phyloP scores from a whole-genome alignment of 1,140 invertebrate species.

The Pantala flavescens region DNA sequence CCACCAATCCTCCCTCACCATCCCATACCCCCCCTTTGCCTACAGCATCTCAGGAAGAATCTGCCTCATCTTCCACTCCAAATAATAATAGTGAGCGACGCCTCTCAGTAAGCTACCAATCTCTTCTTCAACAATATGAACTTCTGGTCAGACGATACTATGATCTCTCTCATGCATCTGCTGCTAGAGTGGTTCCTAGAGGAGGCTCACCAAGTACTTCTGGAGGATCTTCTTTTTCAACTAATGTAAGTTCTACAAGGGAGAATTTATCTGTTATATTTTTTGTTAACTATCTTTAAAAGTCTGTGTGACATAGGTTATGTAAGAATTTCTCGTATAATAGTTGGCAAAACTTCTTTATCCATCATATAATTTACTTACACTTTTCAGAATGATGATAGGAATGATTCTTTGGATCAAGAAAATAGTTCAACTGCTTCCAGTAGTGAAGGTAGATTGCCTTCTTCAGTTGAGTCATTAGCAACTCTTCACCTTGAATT shows the following conservation, averaged over 20 bases:
- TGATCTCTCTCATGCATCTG: conserved; percentile 35
- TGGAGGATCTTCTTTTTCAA: no score
- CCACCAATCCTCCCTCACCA: not conserved
- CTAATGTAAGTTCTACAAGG: conserved; percentile 29
- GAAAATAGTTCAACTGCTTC: no score
- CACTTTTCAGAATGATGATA: no score
- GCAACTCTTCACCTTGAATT: no score
- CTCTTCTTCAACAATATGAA: conserved; percentile 40
- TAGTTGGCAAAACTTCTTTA: conserved; percentile 16
- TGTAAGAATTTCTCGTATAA: not conserved
- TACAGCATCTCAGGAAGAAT: not conserved
- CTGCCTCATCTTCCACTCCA: not conserved
- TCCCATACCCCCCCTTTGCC: not conserved
- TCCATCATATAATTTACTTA: no score
- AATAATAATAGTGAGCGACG: conserved; percentile 32
- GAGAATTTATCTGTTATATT: not conserved
- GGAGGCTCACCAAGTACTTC: not conserved
- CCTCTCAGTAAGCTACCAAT: conserved; percentile 36
- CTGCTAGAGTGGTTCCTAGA: conserved; percentile 18
- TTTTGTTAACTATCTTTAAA: no score
- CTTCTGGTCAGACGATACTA: conserved; percentile 39
- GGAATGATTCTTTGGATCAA: no score
- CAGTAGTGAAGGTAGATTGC: no score
- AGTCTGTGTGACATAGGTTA: no score
- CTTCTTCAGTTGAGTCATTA: no score